A percentile compares a stretch with the other conserved stretches of the same genome.
phyloP scores from a whole-genome alignment of 2,888 invertebrate species.

The Tethea ocularis region DNA sequence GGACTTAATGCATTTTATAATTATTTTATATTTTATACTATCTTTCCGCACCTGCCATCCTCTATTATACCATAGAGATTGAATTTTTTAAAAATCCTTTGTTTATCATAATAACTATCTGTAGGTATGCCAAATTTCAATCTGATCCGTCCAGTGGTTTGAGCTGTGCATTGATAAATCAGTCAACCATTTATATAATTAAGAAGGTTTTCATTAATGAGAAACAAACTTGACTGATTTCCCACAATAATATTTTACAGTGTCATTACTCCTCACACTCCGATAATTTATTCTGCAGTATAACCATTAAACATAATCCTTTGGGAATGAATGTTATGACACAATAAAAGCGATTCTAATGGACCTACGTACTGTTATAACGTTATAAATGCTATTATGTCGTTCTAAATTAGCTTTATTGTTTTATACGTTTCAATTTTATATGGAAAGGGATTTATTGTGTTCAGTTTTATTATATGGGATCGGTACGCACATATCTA shows the following conservation, averaged over 20 bases:
- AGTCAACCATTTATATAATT: too few species aligned
- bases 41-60: too few species aligned
- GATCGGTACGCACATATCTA: background rate
- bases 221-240: background rate
- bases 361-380: constrained; percentile 2
- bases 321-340: constrained; percentile 6
- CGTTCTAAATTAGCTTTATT: constrained; percentile 10
- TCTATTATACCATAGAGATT: too few species aligned
- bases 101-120: too few species aligned
- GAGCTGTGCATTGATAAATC: too few species aligned
- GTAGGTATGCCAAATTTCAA: too few species aligned
- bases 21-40: too few species aligned
- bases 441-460: constrained; percentile 7
- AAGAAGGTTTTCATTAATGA: too few species aligned
- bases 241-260: background rate
- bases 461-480: background rate
- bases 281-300: constrained; percentile 6
- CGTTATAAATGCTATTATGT: constrained; percentile 7
- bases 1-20: too few species aligned
- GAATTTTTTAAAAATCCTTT: too few species aligned
- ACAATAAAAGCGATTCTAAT: constrained; percentile 5
- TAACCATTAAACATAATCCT: constrained; percentile 6
- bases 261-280: background rate
- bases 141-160: too few species aligned
- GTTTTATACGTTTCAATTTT: constrained; percentile 8